Base-by-base conservation (phyloP, 2,113 vertebrate genomes). In the Oryzias javanicus region DNA sequence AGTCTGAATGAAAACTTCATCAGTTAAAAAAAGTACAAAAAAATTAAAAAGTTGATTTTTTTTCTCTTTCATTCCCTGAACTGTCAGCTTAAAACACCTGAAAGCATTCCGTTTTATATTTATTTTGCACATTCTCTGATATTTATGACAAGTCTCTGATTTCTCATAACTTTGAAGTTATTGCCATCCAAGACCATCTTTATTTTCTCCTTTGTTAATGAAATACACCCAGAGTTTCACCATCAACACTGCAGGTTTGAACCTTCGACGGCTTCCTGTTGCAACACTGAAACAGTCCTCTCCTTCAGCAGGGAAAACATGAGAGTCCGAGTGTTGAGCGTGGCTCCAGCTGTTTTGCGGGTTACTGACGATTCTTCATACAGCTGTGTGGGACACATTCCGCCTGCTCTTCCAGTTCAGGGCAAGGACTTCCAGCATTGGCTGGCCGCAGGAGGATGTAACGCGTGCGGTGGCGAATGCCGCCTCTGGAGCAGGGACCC, bases 371-470 rank as follows among this genome's bases (percentile, higher is more conserved):
- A 50, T 64, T 79, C 68, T 63, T 79, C 65, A 85, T 76, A 65
- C 92, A 92, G 71, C 82, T 91, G 76, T 88, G 82, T 4, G 85
- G 86, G 19, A 85, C 67, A n/a, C 92, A 92, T 62, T 90, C 87
- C 17, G 79, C 64, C 84, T 91, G 89, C 35, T 92, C 91, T 82
- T 93, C 91, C 84, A 93, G 71, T 70, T 92, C 91, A 3, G 92
- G 92, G 61, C 92, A 92, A 17, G 90, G 87, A 10, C 46, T 71
- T 42, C 91, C 92, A 13, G 90, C 86, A 19, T 92, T 93, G 55
- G 91, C 89, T 1, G 91, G 92, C 64, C 88, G 88, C 29, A 92
- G 70, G n/a, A 91, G 88, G 79, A 93, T 92, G 81, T 93, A 93
- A 6, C 91, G 91, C 14, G 90, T 93, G 69, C 92, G 90, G 62